Conservation (phyloP, 2,888 invertebrate genomes). For the Aphidoletes aphidimyza region DNA sequence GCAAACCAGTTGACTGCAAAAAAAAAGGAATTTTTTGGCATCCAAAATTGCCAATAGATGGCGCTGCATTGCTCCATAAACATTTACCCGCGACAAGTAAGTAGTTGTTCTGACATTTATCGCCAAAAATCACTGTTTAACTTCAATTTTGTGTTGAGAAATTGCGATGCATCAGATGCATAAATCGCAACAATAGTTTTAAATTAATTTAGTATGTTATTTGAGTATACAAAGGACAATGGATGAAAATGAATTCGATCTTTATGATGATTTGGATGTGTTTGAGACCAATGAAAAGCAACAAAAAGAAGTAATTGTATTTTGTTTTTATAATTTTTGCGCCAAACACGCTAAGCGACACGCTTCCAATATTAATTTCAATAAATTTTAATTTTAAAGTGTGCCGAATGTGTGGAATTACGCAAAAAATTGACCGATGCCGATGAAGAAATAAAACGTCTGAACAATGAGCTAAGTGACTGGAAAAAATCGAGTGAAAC, state of each 20-base stretch:
- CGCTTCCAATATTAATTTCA: background rate
- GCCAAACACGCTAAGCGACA: background rate
- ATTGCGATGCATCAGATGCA: slow-evolving; percentile 2
- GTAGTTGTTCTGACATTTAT: slow-evolving; percentile 5
- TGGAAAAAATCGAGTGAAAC: too few species aligned
- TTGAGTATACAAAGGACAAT: too few species aligned
- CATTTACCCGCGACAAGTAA: background rate
- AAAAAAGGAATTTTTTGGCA: too few species aligned
- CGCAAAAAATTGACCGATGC: background rate
- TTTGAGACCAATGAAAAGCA: background rate
- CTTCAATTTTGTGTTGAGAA: background rate
- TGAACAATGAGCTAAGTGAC: too few species aligned
- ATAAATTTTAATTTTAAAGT: background rate
- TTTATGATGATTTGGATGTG: slow-evolving; percentile 27
- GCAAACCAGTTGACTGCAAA: too few species aligned
- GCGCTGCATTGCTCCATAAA: background rate
- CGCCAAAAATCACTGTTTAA: background rate
- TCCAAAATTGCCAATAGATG: background rate
- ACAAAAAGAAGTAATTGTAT: background rate
- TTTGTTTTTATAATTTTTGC: background rate
- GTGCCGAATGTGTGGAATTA: background rate
- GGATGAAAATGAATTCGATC: background rate
- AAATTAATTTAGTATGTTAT: background rate
- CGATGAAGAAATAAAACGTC: background rate
- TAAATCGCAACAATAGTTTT: background rate